phyloP scores from a whole-genome alignment of 2,888 invertebrate genomes.

The Teleiodes luculella region DNA sequence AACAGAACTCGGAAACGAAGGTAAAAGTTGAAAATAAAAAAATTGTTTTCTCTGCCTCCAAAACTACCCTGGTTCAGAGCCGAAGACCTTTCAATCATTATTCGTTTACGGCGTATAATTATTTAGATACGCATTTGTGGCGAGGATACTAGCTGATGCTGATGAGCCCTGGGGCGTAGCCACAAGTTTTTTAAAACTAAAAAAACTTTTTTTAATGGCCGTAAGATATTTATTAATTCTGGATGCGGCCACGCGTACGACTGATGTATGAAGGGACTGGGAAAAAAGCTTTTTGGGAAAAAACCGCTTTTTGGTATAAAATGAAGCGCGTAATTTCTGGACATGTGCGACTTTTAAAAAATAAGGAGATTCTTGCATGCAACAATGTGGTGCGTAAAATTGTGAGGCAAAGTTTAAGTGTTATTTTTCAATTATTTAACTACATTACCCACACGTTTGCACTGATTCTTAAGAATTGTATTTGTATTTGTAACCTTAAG shows the following conservation, averaged over 20 bases:
- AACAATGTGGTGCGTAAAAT: too few relatives aligned
- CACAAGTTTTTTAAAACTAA: conserved; percentile 24
- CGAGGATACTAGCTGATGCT: conserved; percentile 37
- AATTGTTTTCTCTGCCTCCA: not conserved
- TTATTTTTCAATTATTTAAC: too few relatives aligned
- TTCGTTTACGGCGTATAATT: conserved; percentile 67
- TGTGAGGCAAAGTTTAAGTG: too few relatives aligned
- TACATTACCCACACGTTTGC: too few relatives aligned
- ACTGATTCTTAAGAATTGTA: too few relatives aligned
- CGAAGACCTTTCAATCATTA: conserved; percentile 72
- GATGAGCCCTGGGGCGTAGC: conserved; percentile 57
- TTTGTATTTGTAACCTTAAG: too few relatives aligned
- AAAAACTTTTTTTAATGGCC: conserved; percentile 62
- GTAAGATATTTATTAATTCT: conserved; percentile 52
- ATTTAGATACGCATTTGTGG: conserved; percentile 63
- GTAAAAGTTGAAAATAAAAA: too few relatives aligned
- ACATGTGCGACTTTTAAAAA: too few relatives aligned
- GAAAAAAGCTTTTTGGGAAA: too few relatives aligned
- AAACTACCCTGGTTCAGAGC: conserved; percentile 38
- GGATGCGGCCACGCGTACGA: conserved; percentile 12
- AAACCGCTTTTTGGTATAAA: not conserved
- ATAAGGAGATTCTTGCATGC: too few relatives aligned
- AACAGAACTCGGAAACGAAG: too few relatives aligned
- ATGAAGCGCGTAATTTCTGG: not conserved
- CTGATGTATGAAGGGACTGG: conserved; percentile 2